Evolutionary conservation across 2,888 invertebrate species (phyloP), one percentile per base, ranked within the genome.

Genomic region (Endotricha flammealis): DNA sequence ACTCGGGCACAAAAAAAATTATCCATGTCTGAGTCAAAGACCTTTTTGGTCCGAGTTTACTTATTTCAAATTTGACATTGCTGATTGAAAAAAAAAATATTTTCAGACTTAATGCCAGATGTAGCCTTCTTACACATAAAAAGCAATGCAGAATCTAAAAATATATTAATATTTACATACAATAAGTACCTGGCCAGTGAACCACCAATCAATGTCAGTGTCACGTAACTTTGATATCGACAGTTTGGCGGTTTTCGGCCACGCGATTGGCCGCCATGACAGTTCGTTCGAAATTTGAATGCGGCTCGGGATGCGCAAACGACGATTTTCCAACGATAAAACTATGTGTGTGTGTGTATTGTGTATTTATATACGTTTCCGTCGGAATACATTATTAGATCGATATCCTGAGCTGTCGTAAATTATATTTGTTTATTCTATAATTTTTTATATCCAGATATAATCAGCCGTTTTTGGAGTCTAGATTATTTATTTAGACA

Each of bases 271-370:
- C 69, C 67, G 78, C 76, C 75, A 79, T 79, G 78, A 79, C 74
- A 67, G 74, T 75, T 67, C 52, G 68, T 68, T 77, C 75, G 64
- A 80, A 82, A 81, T 85, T 85, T 85, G 78, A 85, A 85, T 83
- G 78, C 79, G 75, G 55, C 50, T 50, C 67, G 71, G 79, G 82
- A 82, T 82, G 81, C 79, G 78, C 78, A 67, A 66, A 67, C 78
- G 79, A 64, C 70, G 82, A 82, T 82, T 77, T 78, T 66, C 68
- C 70, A 57, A 59, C 72, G 80, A 83, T 83, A 83, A 80, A 63
- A 45, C 46, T 50, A 48, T 57, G 56, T 65, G 60, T 59, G 67
- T 69, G 60, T 56, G 54, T 52, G 53, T 45, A 42, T 42, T 57
- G 55, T 60, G 61, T 70, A 57, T 50, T 56, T 60, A 56, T 73